Evolutionary conservation across 2,797 vertebrate genomes (phyloP).

Genomic region (Phalloptychus januarius): DNA sequence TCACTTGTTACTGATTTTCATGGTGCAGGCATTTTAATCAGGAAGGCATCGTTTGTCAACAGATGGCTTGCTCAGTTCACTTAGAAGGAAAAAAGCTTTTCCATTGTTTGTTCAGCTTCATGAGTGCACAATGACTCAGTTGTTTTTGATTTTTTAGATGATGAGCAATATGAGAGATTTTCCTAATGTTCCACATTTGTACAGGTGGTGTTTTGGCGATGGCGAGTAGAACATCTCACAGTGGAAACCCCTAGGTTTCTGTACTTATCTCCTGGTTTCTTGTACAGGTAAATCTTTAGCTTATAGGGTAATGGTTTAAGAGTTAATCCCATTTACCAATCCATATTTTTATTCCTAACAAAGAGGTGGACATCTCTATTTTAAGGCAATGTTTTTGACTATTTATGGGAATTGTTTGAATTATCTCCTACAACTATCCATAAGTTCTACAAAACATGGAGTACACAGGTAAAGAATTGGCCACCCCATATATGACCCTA

Average conservation of each 20-base stretch:
- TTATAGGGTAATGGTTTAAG: neutral
- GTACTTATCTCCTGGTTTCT: slow-evolving; percentile 86
- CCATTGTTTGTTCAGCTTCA: slow-evolving; percentile 48
- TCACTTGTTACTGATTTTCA: slow-evolving; percentile 62
- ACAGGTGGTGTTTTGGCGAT: slow-evolving; percentile 80
- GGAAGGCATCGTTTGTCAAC: slow-evolving; percentile 55
- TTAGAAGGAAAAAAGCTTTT: slow-evolving; percentile 29
- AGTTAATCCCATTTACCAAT: neutral
- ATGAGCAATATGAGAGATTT: slow-evolving; percentile 45
- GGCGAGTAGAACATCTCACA: slow-evolving; percentile 78
- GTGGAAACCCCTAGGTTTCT: slow-evolving; percentile 86
- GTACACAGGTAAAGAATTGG: neutral
- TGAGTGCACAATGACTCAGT: slow-evolving; percentile 49
- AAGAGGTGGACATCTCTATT: neutral
- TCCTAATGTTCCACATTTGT: slow-evolving; percentile 31
- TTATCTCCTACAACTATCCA: neutral
- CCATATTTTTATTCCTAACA: neutral
- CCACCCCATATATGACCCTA: neutral
- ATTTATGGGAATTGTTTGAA: neutral
- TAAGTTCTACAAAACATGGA: neutral
- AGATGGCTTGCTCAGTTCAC: slow-evolving; percentile 63
- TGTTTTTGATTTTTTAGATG: slow-evolving; percentile 49
- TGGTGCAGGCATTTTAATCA: slow-evolving; percentile 46
- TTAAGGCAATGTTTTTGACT: neutral
- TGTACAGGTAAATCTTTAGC: slow-evolving; percentile 76